Evolutionary conservation across 2,797 vertebrate species (phyloP).

Genomic region (Alca torda): DNA sequence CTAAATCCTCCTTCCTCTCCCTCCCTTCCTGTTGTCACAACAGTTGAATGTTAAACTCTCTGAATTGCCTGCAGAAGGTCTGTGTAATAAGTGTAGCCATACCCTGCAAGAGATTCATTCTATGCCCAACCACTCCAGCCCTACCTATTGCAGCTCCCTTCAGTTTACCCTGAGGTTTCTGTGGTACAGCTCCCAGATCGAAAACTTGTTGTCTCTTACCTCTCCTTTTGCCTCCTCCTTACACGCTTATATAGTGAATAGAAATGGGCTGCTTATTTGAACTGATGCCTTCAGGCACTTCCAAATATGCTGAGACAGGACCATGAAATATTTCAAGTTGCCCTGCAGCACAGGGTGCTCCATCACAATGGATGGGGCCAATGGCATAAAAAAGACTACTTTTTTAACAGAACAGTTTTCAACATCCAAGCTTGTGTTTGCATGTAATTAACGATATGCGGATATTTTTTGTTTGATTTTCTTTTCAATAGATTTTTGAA

Average conservation of each 20-base stretch:
- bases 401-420: not conserved
- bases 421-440: not conserved
- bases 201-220: not conserved
- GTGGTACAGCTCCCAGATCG: accelerated
- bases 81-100: not conserved
- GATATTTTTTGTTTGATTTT: not conserved
- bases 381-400: not conserved
- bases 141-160: not conserved
- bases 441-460: not conserved
- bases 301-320: not conserved
- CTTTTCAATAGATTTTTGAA: constrained; percentile 81
- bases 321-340: not conserved
- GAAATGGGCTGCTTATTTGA: not conserved
- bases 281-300: not conserved
- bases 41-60: not conserved
- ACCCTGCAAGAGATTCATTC: not conserved
- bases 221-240: not conserved
- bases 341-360: not conserved
- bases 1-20: not conserved
- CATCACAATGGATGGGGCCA: not conserved
- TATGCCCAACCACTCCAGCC: not conserved
- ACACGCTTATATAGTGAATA: not conserved
- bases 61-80: not conserved
- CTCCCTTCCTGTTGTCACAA: not conserved
- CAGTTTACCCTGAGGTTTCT: not conserved